These are phyloP conservation scores for Betta splendens DNA, from an alignment of 2,797 vertebrate species.

Conservation along the genomic window DNA sequence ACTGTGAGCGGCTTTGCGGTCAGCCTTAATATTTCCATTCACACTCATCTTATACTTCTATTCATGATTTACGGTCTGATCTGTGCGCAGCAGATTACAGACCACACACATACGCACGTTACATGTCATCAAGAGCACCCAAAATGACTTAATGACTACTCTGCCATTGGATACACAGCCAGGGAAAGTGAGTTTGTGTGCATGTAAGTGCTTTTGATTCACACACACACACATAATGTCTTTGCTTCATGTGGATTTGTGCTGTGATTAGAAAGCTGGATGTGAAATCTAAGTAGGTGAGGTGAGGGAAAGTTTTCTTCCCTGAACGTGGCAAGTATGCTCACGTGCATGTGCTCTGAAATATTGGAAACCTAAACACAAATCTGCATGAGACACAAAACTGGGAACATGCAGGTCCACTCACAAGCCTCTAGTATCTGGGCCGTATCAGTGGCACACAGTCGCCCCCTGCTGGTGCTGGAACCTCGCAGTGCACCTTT, in stretches of 20 bases:
- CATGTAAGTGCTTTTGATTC: conserved; percentile 43
- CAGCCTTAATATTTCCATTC: conserved; percentile 55
- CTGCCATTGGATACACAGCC: conserved; percentile 38
- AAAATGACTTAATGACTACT: conserved; percentile 74
- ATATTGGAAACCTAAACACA: too few species aligned
- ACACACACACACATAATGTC: conserved; percentile 23
- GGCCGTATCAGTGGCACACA: conserved; percentile 17
- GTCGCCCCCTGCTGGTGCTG: conserved; percentile 65
- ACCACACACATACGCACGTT: conserved; percentile 40
- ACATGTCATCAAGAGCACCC: conserved; percentile 56
- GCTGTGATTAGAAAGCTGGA: conserved; percentile 63
- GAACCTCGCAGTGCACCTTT: neutral
- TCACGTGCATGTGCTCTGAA: conserved; percentile 39
- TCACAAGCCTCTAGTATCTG: too few species aligned
- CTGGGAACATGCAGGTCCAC: too few species aligned
- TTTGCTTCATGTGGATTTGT: conserved; percentile 71
- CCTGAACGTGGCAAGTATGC: conserved; percentile 17
- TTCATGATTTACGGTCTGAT: conserved; percentile 53
- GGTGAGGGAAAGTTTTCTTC: conserved; percentile 42
- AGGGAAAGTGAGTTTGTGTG: conserved; percentile 48
- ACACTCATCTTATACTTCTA: conserved; percentile 28
- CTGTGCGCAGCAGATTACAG: conserved; percentile 44
- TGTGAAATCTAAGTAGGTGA: conserved; percentile 67
- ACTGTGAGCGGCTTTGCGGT: conserved; percentile 26
- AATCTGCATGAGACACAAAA: too few species aligned